Evolutionary conservation across 2,888 invertebrate species (phyloP).

Genomic region (Arrhopalites spinosus): DNA sequence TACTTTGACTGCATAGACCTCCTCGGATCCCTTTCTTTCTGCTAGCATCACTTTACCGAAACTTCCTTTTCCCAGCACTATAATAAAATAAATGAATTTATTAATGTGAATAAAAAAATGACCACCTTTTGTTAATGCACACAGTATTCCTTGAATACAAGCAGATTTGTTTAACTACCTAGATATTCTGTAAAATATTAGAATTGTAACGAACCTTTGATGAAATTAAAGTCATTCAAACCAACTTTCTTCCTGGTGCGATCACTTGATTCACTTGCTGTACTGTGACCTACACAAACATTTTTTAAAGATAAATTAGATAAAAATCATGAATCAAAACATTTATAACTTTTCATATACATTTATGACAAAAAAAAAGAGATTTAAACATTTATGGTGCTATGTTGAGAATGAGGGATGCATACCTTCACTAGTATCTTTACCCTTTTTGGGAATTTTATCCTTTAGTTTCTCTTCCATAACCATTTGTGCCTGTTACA

Average conservation of each 20-base stretch:
- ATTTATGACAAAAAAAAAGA: background rate
- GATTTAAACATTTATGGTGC: background rate
- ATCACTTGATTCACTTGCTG: slow-evolving; percentile 13
- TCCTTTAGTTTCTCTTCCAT: slow-evolving; percentile 62
- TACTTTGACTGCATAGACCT: slow-evolving; percentile 70
- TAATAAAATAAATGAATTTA: background rate
- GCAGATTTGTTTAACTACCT: too few species aligned
- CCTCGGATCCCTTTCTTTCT: slow-evolving; percentile 89
- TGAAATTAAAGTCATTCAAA: slow-evolving; percentile 90
- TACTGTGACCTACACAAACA: slow-evolving; percentile 19
- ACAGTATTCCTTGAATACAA: too few species aligned
- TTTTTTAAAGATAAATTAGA: background rate
- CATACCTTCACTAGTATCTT: slow-evolving; percentile 10
- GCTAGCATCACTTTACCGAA: slow-evolving; percentile 99
- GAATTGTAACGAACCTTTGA: slow-evolving; percentile 66
- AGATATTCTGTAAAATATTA: background rate
- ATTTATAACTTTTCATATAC: background rate
- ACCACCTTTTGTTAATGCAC: too few species aligned
- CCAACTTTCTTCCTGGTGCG: slow-evolving; percentile 60
- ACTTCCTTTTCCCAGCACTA: slow-evolving; percentile 95
- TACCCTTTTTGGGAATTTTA: slow-evolving; percentile 45
- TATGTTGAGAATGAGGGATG: background rate
- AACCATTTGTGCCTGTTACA: slow-evolving; percentile 60
- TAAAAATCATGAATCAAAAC: background rate
- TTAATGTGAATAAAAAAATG: too few species aligned